A percentile compares a stretch with the other conserved stretches of the same genome.
Conservation (phyloP, 2,797 vertebrate species). For the Acridotheres tristis region DNA sequence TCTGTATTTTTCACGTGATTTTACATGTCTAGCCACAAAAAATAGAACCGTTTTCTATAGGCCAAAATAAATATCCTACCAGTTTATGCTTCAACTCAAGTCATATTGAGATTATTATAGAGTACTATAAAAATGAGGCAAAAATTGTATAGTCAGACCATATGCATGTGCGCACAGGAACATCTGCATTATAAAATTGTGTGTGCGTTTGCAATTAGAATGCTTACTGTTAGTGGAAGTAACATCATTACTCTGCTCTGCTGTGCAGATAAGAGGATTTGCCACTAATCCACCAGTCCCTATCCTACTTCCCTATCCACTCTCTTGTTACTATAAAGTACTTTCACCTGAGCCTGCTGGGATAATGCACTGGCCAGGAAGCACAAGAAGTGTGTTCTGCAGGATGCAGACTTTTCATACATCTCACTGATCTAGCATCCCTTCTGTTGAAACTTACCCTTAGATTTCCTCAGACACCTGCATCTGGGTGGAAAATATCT, state of each 20-base stretch:
- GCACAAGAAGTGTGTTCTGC: neutral
- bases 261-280: neutral
- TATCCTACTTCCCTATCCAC: neutral
- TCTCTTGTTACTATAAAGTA: neutral
- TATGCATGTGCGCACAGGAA: neutral
- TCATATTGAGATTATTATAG: neutral
- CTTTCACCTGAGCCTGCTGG: neutral
- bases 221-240: neutral
- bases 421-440: neutral
- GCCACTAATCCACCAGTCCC: neutral
- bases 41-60: neutral
- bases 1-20: neutral
- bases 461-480: neutral
- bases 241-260: neutral
- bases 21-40: neutral
- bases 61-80: neutral
- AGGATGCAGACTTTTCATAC: neutral
- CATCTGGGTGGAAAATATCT: neutral
- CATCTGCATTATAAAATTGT: neutral
- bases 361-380: neutral
- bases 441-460: neutral
- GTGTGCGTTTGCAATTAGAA: neutral
- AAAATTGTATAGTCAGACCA: neutral
- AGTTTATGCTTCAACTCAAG: neutral
- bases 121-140: neutral